Evolutionary conservation across 1,140 invertebrate species (phyloP), one percentile per base, ranked within the genome.

Genomic region (Drosophila sturtevanti): DNA sequence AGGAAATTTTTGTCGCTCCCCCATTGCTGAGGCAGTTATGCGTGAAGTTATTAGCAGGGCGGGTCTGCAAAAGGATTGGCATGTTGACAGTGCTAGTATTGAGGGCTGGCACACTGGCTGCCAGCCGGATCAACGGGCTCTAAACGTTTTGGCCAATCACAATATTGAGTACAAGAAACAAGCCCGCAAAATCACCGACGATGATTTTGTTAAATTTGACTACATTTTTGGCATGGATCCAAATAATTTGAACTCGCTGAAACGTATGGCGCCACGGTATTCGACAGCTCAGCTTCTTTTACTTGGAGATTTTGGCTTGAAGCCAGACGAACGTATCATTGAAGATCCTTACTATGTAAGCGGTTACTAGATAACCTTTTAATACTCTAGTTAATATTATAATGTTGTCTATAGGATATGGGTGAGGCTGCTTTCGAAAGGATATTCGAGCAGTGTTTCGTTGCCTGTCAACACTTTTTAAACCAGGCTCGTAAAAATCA

Each of bases 201-300:
- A 94, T 10, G 97, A 98, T 90, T 98, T 97, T 77, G 82, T 94
- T 2, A 92, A 94, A 12, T 98, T 95, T 91, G 95, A 98, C 86
- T 97, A 94, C 81, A 97, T 98, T 67, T 96, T 98, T 92, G 97
- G 96, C 21, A 98, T 98, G 97, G 97, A 98, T 92, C 93, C 96
- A 59, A 93, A 94, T 38, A 98, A 97, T 89, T 95, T 97, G 84
- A 93, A 91, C 1, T 93, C 94, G 37, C 87, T 98, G 7, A 94
- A 94, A 34, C 89, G 90, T 21, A 92, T 94, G 69, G 94, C 94
- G 63, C 95, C 95, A 5, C 91, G 93, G 65, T 92, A 93, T 71
- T 92, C 92, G 63, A 95, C 93, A 79, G 95, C 97, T 0, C 94
- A 95, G 89, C 92, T 98, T 58, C 92, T 95, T 35, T 82, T 98